These are phyloP conservation scores for Cherax destructor DNA, from an alignment of 1,140 invertebrate species.

Conservation along the genomic window DNA sequence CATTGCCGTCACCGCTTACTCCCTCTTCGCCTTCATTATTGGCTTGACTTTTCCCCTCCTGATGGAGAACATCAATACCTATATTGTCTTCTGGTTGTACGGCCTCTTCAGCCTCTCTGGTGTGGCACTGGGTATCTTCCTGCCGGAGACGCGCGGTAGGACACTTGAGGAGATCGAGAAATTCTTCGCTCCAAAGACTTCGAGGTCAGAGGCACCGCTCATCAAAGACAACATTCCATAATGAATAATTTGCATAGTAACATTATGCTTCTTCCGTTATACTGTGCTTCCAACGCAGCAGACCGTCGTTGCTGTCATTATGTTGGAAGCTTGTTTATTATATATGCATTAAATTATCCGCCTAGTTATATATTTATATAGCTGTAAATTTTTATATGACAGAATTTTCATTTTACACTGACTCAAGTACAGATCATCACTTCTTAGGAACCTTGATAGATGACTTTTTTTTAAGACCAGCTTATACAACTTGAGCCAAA, in stretches of 20 bases:
- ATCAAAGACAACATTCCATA: not conserved
- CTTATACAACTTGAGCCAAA: too few species aligned
- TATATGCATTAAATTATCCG: too few species aligned
- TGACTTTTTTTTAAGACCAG: too few species aligned
- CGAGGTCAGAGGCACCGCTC: not conserved
- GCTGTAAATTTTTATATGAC: not conserved
- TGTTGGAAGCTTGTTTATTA: too few species aligned
- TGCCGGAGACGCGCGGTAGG: constrained; percentile 79
- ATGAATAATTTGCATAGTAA: not conserved
- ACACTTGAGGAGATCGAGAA: constrained; percentile 77
- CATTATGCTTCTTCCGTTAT: too few species aligned
- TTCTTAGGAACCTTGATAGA: too few species aligned
- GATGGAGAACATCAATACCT: constrained; percentile 52
- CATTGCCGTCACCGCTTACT: constrained; percentile 74
- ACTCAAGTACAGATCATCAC: too few species aligned
- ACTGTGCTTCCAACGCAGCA: too few species aligned
- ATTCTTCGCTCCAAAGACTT: constrained; percentile 64
- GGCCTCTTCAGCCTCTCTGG: constrained; percentile 73
- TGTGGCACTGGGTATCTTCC: constrained; percentile 75
- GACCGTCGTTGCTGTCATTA: too few species aligned
- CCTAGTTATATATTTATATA: not conserved
- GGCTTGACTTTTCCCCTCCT: constrained; percentile 76
- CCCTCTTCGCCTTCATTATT: constrained; percentile 76
- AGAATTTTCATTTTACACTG: not conserved
- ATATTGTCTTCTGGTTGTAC: constrained; percentile 73